A percentile compares a stretch with the other conserved stretches of the same genome.
Evolutionary conservation across 2,113 vertebrate species (phyloP).

Genomic region (Gila orcuttii): DNA sequence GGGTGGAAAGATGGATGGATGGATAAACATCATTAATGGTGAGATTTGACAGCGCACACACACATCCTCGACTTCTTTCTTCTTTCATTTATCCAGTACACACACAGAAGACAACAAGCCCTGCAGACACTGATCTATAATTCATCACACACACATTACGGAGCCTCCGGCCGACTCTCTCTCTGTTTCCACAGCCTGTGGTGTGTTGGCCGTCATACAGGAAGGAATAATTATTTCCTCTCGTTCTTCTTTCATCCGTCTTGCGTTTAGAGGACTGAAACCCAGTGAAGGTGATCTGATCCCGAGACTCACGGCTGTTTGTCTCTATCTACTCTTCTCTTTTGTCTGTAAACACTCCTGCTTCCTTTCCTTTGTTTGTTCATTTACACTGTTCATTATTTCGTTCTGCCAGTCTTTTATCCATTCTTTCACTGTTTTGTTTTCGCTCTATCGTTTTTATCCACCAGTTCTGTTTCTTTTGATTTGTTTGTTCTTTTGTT

Average conservation of each 20-base stretch:
- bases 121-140: neutral
- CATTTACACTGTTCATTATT: neutral
- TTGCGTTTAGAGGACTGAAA: neutral
- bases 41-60: neutral
- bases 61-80: neutral
- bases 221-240: neutral
- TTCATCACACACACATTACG: conserved; percentile 12
- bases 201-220: neutral
- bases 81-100: neutral
- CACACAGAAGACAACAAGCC: conserved; percentile 12
- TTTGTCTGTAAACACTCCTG: neutral
- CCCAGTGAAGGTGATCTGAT: neutral
- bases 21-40: neutral
- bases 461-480: neutral
- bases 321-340: neutral
- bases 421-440: neutral
- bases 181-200: conserved; percentile 12
- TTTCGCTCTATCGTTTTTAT: neutral
- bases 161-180: neutral
- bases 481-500: neutral
- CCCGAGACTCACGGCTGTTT: neutral
- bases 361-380: neutral
- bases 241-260: neutral
- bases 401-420: neutral
- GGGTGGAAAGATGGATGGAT: accelerated